Evolutionary conservation across 2,113 vertebrate species (phyloP), one percentile per base, ranked within the genome.

Genomic region (Callopanchax toddi): DNA sequence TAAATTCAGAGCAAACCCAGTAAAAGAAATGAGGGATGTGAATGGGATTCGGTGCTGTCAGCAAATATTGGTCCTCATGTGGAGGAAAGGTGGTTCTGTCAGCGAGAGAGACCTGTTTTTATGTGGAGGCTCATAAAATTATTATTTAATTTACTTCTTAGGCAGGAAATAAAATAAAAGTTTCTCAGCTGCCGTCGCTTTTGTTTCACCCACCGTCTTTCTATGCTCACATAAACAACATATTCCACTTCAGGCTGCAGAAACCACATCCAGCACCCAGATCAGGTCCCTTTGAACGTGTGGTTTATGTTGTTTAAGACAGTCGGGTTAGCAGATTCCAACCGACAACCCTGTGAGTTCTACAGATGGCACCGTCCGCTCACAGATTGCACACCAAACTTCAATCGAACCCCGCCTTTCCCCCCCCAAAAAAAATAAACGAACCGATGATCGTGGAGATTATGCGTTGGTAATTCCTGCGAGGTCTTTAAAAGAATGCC

Each of bases 391-490:
- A 37, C 40, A 56, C 8, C 59, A 55, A 58, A 72, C 5, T 66
- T 79, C 52, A 43, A 48, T 72, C 42, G 51, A 55, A 29, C 15
- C 44, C 29, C 71, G 6, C 29, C 68, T 22, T 32, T 54, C 52
- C 55, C 59, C 55, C 17, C 12, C 1, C 51, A 53, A 78, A 66
- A 70, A 79, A 64, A 53, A 20, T 62, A 62, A 70, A 78, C 74
- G 67, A 83, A 86, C 90, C 77, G 87, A 87, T 89, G 81, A 88
- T 83, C 64, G 55, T 66, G 72, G 76, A 89, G 84, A 89, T 91
- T 91, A 90, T 79, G 74, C 70, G 74, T 83, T 67, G 68, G 79
- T 89, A 89, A 90, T 89, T 89, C 89, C 87, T 77, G 67, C 79
- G 67, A 74, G 77, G 79, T 84, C 86, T 91, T 89, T 90, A 87